phyloP scores from a whole-genome alignment of 2,113 vertebrate species.

The Coracopsis vasa region DNA sequence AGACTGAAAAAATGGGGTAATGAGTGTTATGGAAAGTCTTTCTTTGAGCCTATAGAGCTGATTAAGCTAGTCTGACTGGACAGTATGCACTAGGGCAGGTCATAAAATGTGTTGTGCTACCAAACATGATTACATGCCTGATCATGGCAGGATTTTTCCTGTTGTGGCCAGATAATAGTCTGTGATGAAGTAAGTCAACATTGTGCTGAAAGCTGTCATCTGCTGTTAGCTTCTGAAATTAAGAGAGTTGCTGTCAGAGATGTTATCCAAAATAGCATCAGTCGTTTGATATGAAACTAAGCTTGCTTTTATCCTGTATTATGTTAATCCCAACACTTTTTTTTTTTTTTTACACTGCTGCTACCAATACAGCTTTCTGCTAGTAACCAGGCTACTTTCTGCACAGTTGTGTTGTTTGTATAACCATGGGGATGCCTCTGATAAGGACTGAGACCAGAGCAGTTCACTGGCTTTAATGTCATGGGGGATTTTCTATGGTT shows the following conservation, averaged over 20 bases:
- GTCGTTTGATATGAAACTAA: neutral
- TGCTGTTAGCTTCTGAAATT: neutral
- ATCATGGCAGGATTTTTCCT: neutral
- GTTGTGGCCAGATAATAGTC: neutral
- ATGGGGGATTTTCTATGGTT: neutral
- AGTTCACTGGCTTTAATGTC: neutral
- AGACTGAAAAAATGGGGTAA: neutral
- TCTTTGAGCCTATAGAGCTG: neutral
- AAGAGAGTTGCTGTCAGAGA: neutral
- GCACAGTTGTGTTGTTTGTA: neutral
- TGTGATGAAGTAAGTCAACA: neutral
- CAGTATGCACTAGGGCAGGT: neutral
- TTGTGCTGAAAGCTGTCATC: neutral
- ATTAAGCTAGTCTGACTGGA: neutral
- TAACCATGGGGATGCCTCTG: neutral
- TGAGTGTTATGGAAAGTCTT: neutral
- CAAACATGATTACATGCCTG: neutral
- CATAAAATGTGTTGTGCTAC: neutral
- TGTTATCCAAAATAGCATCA: neutral
- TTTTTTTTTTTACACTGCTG: neutral
- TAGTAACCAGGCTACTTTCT: neutral
- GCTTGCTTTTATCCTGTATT: neutral
- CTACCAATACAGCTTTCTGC: neutral
- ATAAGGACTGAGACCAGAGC: neutral
- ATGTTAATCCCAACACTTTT: neutral